Evolutionary conservation across 1,140 invertebrate species (phyloP), one percentile per base, ranked within the genome.

Genomic region (Varroa destructor): DNA sequence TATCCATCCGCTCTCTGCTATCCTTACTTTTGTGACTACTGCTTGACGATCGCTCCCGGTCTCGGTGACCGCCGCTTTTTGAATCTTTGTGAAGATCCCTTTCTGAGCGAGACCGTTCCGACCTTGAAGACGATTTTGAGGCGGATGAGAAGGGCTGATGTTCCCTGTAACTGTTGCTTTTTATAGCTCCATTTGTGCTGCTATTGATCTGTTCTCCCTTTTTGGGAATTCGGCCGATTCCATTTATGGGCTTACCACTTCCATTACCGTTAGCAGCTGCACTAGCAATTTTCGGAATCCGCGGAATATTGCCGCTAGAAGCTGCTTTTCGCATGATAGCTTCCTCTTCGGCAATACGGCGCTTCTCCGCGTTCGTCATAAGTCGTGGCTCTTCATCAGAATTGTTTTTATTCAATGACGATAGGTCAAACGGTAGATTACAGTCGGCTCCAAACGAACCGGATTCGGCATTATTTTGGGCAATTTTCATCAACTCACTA

Each of bases 291-390:
- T 67, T 67, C 1, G 61, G 61, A 14, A 67, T 67, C 14, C 61
- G 61, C 37, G 61, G 10, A 8, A 67, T 67, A 51, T 8, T 8
- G 46, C 46, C 8, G 40, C 40, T 43, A 14, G 61, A 67, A 8
- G 37, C 4, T 1, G 40, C 61, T n/a, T 37, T n/a, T 36, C 61
- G 61, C 46, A 43, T 67, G 61, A 67, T 43, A 40, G 61, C 61
- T 4, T 67, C 61, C 8, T 67, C 12, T 37, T 67, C 61, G 12
- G 37, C 37, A 37, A 67, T 40, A 14, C 36, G 40, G 12, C 46
- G 40, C 37, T 67, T 67, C 61, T 67, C 61, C 12, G 61, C 40
- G 40, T 40, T 40, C 46, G 61, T 67, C 61, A 67, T 25, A 40
- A 67, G 46, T 67, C 61, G 10, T 51, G 46, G 46, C 37, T 67